Base-by-base conservation (phyloP, 1,140 invertebrate genomes). In the Listronotus oregonensis region DNA sequence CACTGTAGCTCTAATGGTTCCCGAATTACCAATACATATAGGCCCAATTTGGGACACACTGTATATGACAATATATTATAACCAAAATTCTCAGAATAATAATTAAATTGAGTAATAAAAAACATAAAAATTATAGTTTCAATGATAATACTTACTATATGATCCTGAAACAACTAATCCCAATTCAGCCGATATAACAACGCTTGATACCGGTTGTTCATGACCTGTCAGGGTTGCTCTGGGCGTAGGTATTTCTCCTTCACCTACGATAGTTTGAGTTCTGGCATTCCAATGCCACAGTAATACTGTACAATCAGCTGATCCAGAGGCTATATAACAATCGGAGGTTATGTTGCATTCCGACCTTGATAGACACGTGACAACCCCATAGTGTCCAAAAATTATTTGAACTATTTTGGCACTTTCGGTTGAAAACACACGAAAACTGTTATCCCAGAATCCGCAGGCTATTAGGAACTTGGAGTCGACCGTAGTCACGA, bases 401-500 rank as follows among this genome's bases (percentile, higher is more conserved):
- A 99, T 89, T 69, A 99, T 97, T 82, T 99, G 97, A 10, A 95
- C 90, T 75, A 99, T 96, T 86, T 97, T 97, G 6, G 95, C 97
- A 71, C 94, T 95, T 79, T 99, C 97, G 0, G 96, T 95, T 43
- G 92, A 95, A 80, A 98, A 99, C 2, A 99, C 93, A 21, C 97
- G 83, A 82, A 99, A 99, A 80, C 95, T 98, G 79, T 99, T 99
- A 79, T 99, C 97, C 93, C 97, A 99, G 82, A 99, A 99, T 43
- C 97, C 97, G 80, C 95, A 96, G n/a, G 97, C 96, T 64, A 99
- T 92, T 55, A 99, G 86, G 79, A 97, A 98, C 64, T 93, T 85
- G 71, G 94, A 96, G 79, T 99, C 97, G 4, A 98, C 95, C 0
- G 96, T 98, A 11, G 95, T 97, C 9, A 98, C 93, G 82, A 99